Evolutionary conservation across 2,888 invertebrate genomes (phyloP), one percentile per base, ranked within the genome.

Genomic region (Arge pagana): DNA sequence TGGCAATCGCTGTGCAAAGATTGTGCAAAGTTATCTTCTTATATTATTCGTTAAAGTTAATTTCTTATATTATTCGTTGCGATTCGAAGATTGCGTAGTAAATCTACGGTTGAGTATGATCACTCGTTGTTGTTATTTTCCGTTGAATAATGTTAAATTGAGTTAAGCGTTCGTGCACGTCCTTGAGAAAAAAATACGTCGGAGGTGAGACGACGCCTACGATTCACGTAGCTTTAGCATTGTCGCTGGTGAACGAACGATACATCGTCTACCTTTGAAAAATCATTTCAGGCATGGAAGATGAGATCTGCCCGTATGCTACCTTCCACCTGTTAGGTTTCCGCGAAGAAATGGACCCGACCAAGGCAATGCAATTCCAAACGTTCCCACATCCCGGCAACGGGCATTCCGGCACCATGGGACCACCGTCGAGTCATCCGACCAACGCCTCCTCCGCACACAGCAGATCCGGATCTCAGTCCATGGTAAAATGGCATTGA

Each of bases 271-370:
- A 73, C 68, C 70, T 66, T 53, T 62, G 53, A 49, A 52, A 57
- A 54, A 64, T 72, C 24, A 62, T 71, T 77, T 54, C 82, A 90
- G 93, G 93, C 76, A 92, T 93, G 88, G 93, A 96, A 76, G 95
- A 95, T 73, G 95, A 96, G 78, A 95, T 96, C 76, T 95, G 95
- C 80, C 96, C 96, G 35, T 96, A 96, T 79, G 96, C 96, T 6
- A 96, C 96, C 33, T 96, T 96, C 89, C 95, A 96, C 78, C 83
- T 94, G 70, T 85, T 94, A 52, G 94, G 93, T 64, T 94, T 94
- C 88, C 90, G 94, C 67, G 93, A 94, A 77, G 93, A 94, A 83
- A 93, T 94, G 93, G 93, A 94, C 77, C 93, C 93, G 39, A 88
- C 83, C 77, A 93, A 93, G 81, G 91, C 91, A 30, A 84, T 92